phyloP scores from a whole-genome alignment of 2,888 invertebrate species.

The Pseudoips prasinana region DNA sequence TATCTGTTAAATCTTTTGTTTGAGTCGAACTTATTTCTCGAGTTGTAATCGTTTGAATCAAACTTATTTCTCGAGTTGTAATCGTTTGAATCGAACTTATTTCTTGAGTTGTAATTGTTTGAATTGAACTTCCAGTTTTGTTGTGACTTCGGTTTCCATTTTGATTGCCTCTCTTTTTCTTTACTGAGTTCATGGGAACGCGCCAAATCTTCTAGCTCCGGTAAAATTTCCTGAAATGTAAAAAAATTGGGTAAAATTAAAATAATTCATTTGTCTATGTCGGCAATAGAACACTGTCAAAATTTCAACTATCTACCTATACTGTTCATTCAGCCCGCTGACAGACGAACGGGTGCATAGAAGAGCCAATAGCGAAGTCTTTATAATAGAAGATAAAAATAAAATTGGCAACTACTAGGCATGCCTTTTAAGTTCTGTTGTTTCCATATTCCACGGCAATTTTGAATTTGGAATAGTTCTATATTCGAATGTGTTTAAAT shows the following conservation, averaged over 20 bases:
- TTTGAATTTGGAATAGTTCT: too few relatives aligned
- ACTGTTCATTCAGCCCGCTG: too few relatives aligned
- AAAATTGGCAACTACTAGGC: too few relatives aligned
- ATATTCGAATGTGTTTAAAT: too few relatives aligned
- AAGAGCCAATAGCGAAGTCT: too few relatives aligned
- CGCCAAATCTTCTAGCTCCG: conserved; percentile 51
- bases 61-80: conserved; percentile 19
- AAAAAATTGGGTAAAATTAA: neutral
- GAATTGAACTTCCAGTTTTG: conserved; percentile 42
- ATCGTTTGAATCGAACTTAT: conserved; percentile 31
- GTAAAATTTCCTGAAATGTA: conserved; percentile 54
- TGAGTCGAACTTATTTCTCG: conserved; percentile 28
- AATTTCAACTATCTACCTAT: too few relatives aligned
- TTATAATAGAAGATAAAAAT: too few relatives aligned
- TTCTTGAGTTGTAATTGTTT: neutral
- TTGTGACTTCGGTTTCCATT: conserved; percentile 31
- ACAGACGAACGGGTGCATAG: too few relatives aligned
- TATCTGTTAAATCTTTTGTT: conserved; percentile 20
- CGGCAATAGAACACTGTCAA: conserved; percentile 4
- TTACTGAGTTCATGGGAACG: conserved; percentile 44
- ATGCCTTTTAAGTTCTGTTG: too few relatives aligned
- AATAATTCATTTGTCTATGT: too few relatives aligned
- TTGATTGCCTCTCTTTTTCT: conserved; percentile 38
- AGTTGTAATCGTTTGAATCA: conserved; percentile 22
- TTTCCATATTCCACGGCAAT: too few relatives aligned